A percentile compares a stretch with the other conserved stretches of the same genome.
Conservation (phyloP, 2,888 invertebrate genomes). For the Cotesia congregata region DNA sequence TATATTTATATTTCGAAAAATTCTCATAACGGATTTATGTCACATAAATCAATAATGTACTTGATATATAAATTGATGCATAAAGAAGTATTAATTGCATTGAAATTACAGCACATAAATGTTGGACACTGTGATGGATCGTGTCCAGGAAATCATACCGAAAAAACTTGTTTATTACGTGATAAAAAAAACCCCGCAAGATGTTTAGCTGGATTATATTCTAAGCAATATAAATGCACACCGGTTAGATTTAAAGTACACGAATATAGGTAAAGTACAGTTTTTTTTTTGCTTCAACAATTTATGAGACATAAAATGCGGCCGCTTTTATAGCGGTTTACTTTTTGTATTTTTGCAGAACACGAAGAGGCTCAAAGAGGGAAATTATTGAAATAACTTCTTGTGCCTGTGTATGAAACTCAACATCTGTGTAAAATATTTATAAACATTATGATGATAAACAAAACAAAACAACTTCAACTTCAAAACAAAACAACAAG, state of each 20-base stretch:
- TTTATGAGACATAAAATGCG: not conserved
- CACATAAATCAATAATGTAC: not conserved
- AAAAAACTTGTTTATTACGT: conserved; percentile 61
- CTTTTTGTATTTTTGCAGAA: conserved; percentile 52
- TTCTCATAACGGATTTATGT: not conserved
- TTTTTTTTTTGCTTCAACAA: conserved; percentile 1
- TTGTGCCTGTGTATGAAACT: conserved; percentile 64
- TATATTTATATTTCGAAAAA: not conserved
- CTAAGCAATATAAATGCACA: conserved; percentile 60
- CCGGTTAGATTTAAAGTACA: conserved; percentile 67
- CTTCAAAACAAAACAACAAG: too few relatives aligned
- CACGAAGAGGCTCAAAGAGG: conserved; percentile 63
- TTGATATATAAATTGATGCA: not conserved
- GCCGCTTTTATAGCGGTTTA: not conserved
- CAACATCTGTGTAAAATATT: not conserved
- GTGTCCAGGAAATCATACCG: conserved; percentile 63
- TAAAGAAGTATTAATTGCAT: conserved; percentile 11
- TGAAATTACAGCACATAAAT: conserved; percentile 65
- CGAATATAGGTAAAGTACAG: conserved; percentile 60
- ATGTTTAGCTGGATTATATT: conserved; percentile 62
- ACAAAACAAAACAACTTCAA: too few relatives aligned
- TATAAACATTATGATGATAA: not conserved
- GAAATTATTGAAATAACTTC: conserved; percentile 67
- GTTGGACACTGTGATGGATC: conserved; percentile 69
- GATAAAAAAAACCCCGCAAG: conserved; percentile 64